Evolutionary conservation across 1,140 invertebrate genomes (phyloP).

Genomic region (Reticulitermes speratus): DNA sequence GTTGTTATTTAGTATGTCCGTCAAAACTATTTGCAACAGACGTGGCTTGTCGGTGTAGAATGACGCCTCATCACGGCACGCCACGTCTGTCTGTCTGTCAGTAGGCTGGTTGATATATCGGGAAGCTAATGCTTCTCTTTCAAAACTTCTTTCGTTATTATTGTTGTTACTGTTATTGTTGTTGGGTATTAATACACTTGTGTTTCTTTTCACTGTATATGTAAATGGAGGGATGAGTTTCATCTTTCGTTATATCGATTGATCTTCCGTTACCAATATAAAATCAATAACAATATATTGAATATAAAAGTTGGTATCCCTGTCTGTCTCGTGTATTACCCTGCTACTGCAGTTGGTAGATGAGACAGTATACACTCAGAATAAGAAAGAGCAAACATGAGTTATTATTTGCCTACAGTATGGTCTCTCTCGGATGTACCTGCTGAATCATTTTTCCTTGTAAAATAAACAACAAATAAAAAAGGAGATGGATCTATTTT

Average conservation of each 20-base stretch:
- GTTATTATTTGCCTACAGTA: constrained; percentile 8
- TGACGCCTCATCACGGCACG: not conserved
- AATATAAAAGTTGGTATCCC: not conserved
- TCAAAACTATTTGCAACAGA: not conserved
- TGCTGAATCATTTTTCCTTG: constrained; percentile 22
- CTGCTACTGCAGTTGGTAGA: not conserved
- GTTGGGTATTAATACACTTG: not conserved
- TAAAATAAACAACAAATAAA: constrained; percentile 24
- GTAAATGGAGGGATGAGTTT: not conserved
- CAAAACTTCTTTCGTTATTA: not conserved
- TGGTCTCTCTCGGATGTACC: constrained; percentile 10
- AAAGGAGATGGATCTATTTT: constrained; percentile 27
- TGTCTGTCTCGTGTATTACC: not conserved
- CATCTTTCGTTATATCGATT: not conserved
- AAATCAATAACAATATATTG: not conserved
- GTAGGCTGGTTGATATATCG: no score
- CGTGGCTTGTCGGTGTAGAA: not conserved
- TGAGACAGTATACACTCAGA: not conserved
- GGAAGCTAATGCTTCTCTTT: not conserved
- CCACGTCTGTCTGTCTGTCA: not conserved
- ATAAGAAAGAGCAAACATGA: not conserved
- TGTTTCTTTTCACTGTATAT: not conserved
- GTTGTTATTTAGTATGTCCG: constrained; percentile 18
- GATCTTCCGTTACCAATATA: not conserved
- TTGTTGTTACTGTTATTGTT: constrained; percentile 5